A percentile compares a stretch with the other conserved stretches of the same genome.
Evolutionary conservation across 2,113 vertebrate species (phyloP).

Genomic region (Hemibagrus wyckioides): DNA sequence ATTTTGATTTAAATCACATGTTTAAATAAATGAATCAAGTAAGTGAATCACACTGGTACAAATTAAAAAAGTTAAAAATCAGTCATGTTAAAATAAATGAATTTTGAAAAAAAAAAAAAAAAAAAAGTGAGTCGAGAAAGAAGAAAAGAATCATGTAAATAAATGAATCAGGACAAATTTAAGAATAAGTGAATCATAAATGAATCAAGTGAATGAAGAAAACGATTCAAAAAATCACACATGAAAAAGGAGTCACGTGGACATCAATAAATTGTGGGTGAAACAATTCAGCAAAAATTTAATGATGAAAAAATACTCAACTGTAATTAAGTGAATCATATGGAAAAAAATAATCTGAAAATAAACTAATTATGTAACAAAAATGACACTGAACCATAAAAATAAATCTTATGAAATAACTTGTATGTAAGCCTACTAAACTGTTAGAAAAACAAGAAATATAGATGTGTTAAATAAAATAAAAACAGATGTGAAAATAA

Average conservation of each 20-base stretch:
- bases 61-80: no score
- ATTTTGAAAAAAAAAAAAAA: background rate
- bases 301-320: background rate
- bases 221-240: background rate
- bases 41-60: no score
- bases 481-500: constrained; percentile 15
- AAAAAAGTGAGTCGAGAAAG: background rate
- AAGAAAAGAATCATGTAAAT: background rate
- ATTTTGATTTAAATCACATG: background rate
- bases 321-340: background rate
- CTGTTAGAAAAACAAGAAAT: background rate
- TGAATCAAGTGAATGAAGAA: background rate
- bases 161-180: background rate
- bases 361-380: background rate
- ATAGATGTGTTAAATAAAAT: background rate
- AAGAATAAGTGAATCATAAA: background rate
- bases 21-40: no score
- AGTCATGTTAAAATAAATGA: background rate
- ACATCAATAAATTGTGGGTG: no score
- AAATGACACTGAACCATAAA: background rate
- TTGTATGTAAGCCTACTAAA: background rate
- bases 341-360: background rate
- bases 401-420: background rate
- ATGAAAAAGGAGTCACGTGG: background rate
- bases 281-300: no score